phyloP scores from a whole-genome alignment of 2,888 invertebrate species.

The Cheilosia impressa region DNA sequence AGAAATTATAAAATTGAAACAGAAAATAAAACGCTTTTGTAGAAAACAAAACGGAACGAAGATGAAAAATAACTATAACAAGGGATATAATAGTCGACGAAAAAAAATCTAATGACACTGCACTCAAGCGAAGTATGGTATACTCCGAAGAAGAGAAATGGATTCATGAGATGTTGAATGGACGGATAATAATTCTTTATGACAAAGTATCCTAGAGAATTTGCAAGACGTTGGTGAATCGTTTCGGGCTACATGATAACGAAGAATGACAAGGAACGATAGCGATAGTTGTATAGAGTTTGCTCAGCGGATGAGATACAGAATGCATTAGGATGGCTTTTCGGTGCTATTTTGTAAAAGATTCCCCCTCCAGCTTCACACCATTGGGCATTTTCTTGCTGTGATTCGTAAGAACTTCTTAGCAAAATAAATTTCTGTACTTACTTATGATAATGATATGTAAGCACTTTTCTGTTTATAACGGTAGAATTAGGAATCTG shows the following conservation, averaged over 20 bases:
- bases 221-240: slow-evolving; percentile 57
- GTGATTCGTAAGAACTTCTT: slow-evolving; percentile 6
- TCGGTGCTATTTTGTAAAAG: slow-evolving; percentile 17
- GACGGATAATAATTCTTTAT: slow-evolving; percentile 59
- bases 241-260: slow-evolving; percentile 45
- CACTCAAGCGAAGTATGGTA: slow-evolving; percentile 43
- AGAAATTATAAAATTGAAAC: slow-evolving; percentile 4
- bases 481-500: too few species aligned
- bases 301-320: slow-evolving; percentile 23
- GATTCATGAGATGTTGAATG: slow-evolving; percentile 55
- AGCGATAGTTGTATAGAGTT: slow-evolving; percentile 12
- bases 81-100: slow-evolving; percentile 34
- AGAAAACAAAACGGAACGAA: slow-evolving; percentile 27
- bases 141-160: slow-evolving; percentile 49
- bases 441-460: slow-evolving; percentile 17
- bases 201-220: slow-evolving; percentile 53
- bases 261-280: slow-evolving; percentile 36
- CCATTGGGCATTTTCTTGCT: neutral
- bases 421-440: neutral
- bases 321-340: slow-evolving; percentile 18
- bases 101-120: slow-evolving; percentile 48
- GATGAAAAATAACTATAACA: slow-evolving; percentile 41
- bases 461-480: slow-evolving; percentile 17
- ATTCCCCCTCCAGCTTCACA: slow-evolving; percentile 4
- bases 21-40: slow-evolving; percentile 10